Evolutionary conservation across 2,113 vertebrate species (phyloP).

Genomic region (Saccopteryx bilineata): DNA sequence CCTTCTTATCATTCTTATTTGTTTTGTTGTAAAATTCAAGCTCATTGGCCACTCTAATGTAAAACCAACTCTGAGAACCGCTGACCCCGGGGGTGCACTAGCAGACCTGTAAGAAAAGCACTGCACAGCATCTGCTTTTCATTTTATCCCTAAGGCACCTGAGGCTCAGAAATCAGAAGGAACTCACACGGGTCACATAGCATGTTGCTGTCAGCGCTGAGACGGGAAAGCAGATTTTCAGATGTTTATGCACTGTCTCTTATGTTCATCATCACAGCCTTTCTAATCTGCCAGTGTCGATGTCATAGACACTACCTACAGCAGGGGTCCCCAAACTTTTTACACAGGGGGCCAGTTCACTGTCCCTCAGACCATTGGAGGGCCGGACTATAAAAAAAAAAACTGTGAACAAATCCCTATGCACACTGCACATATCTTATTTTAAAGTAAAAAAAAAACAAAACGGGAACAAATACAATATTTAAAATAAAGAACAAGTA

Average conservation of each 20-base stretch:
- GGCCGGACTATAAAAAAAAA: too few relatives aligned
- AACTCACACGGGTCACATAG: not conserved
- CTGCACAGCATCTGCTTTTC: not conserved
- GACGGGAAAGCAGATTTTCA: not conserved
- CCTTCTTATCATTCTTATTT: not conserved
- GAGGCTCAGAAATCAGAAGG: not conserved
- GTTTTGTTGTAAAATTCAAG: constrained; percentile 16
- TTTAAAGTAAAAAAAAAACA: too few relatives aligned
- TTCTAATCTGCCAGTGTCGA: not conserved
- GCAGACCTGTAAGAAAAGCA: not conserved
- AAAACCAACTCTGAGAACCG: not conserved
- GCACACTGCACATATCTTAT: too few relatives aligned
- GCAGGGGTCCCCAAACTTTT: too few relatives aligned
- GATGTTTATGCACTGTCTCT: not conserved
- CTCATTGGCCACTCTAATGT: not conserved
- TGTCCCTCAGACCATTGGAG: too few relatives aligned
- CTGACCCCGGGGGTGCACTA: not conserved
- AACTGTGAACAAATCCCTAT: too few relatives aligned
- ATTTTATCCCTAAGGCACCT: not conserved
- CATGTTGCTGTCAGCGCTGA: not conserved
- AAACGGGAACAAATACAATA: too few relatives aligned
- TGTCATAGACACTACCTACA: not conserved
- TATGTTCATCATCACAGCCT: not conserved
- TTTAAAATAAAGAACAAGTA: too few relatives aligned
- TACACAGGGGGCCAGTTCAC: too few relatives aligned